These are phyloP conservation scores for Arenaria interpres DNA, from an alignment of 2,113 vertebrate genomes.

Conservation along the genomic window DNA sequence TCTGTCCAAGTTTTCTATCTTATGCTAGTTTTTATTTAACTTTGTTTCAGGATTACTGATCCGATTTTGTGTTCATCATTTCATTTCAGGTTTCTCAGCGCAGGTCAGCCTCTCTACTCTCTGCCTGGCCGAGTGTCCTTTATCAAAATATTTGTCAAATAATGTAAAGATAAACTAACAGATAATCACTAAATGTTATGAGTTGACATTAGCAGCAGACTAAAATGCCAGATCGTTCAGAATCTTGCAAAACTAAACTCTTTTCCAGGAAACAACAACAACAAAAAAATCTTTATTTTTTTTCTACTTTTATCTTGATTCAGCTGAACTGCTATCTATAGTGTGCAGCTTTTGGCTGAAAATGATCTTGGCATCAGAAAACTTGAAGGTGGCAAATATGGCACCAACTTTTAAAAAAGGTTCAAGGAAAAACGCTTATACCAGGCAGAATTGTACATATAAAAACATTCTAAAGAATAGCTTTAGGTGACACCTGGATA, in stretches of 20 bases:
- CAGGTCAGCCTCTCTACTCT: neutral
- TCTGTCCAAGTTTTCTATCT: neutral
- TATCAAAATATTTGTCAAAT: neutral
- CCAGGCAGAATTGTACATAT: neutral
- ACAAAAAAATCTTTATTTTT: neutral
- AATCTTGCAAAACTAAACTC: neutral
- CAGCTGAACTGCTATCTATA: neutral
- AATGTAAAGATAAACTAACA: slow-evolving; percentile 3
- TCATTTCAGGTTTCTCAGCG: neutral
- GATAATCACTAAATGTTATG: slow-evolving; percentile 29
- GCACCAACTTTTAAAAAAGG: neutral
- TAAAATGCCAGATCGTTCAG: slow-evolving; percentile 26
- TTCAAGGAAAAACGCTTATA: slow-evolving; percentile 9
- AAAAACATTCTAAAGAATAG: neutral
- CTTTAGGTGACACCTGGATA: neutral
- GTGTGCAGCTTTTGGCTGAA: neutral
- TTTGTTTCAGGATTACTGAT: neutral
- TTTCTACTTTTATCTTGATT: neutral
- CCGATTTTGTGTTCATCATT: neutral
- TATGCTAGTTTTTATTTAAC: neutral
- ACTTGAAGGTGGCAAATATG: neutral
- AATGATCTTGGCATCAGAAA: slow-evolving; percentile 25
- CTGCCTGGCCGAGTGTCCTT: neutral
- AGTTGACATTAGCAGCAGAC: neutral
- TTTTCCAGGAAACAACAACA: neutral